Base-by-base conservation (phyloP, 2,797 vertebrate genomes). In the Sebastes reedi region DNA sequence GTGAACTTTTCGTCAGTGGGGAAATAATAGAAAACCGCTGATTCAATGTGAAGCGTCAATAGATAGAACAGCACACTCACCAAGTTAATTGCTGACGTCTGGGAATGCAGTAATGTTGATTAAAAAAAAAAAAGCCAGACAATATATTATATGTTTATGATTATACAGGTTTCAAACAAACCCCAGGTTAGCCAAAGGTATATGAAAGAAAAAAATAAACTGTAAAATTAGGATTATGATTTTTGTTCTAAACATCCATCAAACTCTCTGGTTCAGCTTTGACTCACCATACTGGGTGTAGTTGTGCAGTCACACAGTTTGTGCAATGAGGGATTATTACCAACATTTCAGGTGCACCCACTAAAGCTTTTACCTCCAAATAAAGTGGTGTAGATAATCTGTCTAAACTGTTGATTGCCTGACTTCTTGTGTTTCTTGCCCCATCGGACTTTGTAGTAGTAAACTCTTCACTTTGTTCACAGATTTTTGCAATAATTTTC, bases 21-120 rank as follows among this genome's bases (percentile, higher is more conserved):
- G 52, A 75, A n/a, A 64, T 79, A 76, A 79, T 86, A 66, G 79
- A 67, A 73, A 78, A 59, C 55, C 58, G 24, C 0, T 16, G 12
- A 30, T 65, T 67, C 77, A 72, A 75, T 56, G 20, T 68, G 22
- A 58, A 42, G 13, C 12, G n/a, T 64, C 32, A 32, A 2, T 46
- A 62, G 6, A 36, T 32, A 13, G n/a, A 25, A 65, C 8, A 39
- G 14, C n/a, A 50, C 22, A 13, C 36, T n/a, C n/a, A 25, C 27
- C 27, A 58, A 30, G 14, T 22, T 6, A 3, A 11, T 6, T 29
- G 22, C 46, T 30, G 20, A 22, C 3, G 55, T 58, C 24, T 61
- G 27, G 16, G 10, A 34, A 55, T 29, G 20, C 34, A 59, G 6
- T 12, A 24, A 3, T 54, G 22, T 36, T 64, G 2, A 4, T 20